These are phyloP conservation scores for Tipula helvola DNA, from an alignment of 2,888 invertebrate genomes.

Conservation along the genomic window DNA sequence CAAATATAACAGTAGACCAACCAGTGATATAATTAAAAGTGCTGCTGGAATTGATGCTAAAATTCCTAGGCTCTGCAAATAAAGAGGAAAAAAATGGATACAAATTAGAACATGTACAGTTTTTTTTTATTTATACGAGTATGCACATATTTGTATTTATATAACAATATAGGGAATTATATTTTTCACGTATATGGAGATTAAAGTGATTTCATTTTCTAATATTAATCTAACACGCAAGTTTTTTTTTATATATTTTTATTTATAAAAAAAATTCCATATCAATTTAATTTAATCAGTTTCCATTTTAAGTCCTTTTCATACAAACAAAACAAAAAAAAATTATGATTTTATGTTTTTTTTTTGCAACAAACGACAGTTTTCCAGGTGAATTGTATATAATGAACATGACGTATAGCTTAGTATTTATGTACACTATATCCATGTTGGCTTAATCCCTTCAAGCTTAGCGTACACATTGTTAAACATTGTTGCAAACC, in stretches of 20 bases:
- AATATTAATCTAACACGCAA: conserved; percentile 4
- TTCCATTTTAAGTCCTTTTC: not conserved
- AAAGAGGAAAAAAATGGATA: conserved; percentile 19
- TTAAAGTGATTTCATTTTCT: not conserved
- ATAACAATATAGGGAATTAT: not conserved
- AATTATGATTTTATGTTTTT: not conserved
- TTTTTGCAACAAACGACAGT: not conserved
- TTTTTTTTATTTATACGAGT: not conserved
- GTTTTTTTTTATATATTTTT: not conserved
- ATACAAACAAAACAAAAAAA: not conserved
- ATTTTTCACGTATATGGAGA: not conserved
- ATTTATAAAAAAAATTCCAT: not conserved
- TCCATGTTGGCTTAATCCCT: not conserved
- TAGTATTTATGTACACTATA: not conserved
- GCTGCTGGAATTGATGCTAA: conserved; percentile 86
- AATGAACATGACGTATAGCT: not conserved
- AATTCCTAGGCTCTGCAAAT: conserved; percentile 77
- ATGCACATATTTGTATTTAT: not conserved
- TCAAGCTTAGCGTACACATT: not conserved
- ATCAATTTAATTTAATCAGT: conserved; percentile 4
- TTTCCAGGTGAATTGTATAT: not conserved
- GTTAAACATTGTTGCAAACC: not conserved
- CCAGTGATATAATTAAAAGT: conserved; percentile 78
- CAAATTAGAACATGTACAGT: not conserved
- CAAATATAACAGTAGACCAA: conserved; percentile 81